phyloP scores from a whole-genome alignment of 30 jellyfish, hydroid and myxozoan genomes.

The Aurelia sp. region DNA sequence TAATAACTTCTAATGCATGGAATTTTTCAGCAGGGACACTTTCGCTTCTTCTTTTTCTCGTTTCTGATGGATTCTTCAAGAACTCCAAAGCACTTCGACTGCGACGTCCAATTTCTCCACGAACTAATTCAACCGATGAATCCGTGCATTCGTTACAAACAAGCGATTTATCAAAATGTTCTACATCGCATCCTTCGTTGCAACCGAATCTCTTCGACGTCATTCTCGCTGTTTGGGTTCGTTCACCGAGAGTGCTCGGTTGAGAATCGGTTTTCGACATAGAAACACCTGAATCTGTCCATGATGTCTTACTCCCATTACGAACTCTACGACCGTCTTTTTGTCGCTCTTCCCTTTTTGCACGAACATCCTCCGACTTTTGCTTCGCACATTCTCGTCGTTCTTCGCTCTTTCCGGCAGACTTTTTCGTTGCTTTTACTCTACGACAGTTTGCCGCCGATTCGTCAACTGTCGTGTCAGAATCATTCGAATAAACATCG shows the following conservation, averaged over 20 bases:
- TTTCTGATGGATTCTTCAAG: background rate
- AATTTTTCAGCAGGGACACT: background rate
- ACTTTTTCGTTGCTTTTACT: background rate
- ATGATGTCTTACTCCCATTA: slow-evolving; percentile 51
- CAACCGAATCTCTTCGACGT: background rate
- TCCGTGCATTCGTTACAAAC: background rate
- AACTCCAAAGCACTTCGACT: slow-evolving; percentile 42
- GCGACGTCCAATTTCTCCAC: slow-evolving; percentile 50
- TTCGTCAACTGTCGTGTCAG: slow-evolving; percentile 59
- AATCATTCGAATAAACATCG: slow-evolving; percentile 54
- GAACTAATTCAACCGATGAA: slow-evolving; percentile 42
- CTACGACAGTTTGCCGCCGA: slow-evolving; percentile 13
- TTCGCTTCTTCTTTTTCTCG: slow-evolving; percentile 15
- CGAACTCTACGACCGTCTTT: slow-evolving; percentile 26
- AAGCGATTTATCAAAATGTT: background rate
- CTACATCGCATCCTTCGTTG: slow-evolving; percentile 1
- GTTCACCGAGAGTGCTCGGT: slow-evolving; percentile 75
- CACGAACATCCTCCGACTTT: background rate
- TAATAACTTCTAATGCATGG: background rate
- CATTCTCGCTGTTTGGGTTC: slow-evolving; percentile 10
- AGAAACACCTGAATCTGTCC: slow-evolving; percentile 85
- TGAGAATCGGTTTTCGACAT: slow-evolving; percentile 77
- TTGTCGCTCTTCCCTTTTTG: background rate
- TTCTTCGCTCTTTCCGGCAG: background rate
- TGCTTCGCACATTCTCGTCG: background rate